Evolutionary conservation across 2,113 vertebrate species (phyloP), one percentile per base, ranked within the genome.

Genomic region (Fulica atra): DNA sequence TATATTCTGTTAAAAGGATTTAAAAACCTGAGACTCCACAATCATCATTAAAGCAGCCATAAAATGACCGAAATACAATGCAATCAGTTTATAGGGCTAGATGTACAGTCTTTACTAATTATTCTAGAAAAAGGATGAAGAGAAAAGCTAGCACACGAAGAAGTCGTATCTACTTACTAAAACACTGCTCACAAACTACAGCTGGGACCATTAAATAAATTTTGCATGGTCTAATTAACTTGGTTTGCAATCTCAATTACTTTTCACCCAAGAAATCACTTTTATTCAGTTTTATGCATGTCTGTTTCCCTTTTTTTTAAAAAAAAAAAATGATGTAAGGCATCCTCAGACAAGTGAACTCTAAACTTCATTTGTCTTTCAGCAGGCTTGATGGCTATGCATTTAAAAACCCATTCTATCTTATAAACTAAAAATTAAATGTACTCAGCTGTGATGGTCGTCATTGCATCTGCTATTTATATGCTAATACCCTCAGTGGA

Each of bases 401-500:
- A 97, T 99, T 99, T 99, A 99, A 99, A 99, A 99, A 99, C 98
- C 99, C 98, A 99, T 99, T 99, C 99, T 98, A 98, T 99, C 99
- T 99, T 99, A 99, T 99, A 99, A 99, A 99, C 98, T 98, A 99
- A 99, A 99, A 99, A 99, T 99, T 99, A 99, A 99, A 99, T 98
- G 99, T 99, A 99, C 99, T 99, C 98, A 99, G 98, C 99, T 99
- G 99, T 99, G 99, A 99, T 99, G 99, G 99, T 98, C 98, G 97
- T 98, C 98, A 98, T 97, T 99, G 98, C 98, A 98, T 98, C 99
- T 99, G 99, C 99, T 99, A 99, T 99, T 99, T 99, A 99, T 99
- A 99, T 99, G 99, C 99, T 99, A 99, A 99, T 99, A 98, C 98
- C 97, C 98, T 99, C 98, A 97, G 98, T 98, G 98, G 98, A 99